These are phyloP conservation scores for Myotis davidii DNA, from an alignment of 2,113 vertebrate species.

Conservation along the genomic window DNA sequence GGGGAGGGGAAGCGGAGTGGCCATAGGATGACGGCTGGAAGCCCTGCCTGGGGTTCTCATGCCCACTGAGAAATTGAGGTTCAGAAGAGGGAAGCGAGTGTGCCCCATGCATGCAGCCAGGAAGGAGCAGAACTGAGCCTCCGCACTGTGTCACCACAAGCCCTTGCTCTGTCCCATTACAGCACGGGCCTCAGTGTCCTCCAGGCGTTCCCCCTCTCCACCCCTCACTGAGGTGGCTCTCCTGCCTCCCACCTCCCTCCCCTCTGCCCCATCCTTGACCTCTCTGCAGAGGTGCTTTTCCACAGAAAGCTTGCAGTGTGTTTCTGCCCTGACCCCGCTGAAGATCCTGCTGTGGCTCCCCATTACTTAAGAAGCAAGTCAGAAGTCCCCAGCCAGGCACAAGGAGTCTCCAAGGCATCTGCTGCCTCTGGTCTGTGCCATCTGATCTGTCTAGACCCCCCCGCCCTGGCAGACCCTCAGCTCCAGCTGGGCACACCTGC, in stretches of 20 bases:
- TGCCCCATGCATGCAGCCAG: background rate
- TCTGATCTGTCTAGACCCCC: background rate
- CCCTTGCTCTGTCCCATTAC: background rate
- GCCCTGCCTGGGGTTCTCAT: background rate
- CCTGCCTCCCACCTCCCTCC: background rate
- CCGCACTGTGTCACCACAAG: background rate
- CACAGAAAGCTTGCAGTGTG: background rate
- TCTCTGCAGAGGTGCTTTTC: background rate
- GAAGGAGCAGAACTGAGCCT: background rate
- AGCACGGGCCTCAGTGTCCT: background rate
- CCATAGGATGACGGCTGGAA: fast-evolving
- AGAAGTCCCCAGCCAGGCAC: background rate
- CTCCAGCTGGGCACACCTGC: background rate
- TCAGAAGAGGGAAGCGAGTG: background rate
- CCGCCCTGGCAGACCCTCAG: background rate
- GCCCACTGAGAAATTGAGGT: background rate
- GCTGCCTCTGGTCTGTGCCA: fast-evolving
- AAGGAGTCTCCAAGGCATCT: background rate
- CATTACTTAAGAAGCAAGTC: background rate
- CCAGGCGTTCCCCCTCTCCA: background rate
- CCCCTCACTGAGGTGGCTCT: background rate
- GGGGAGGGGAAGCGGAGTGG: background rate
- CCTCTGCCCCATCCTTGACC: background rate
- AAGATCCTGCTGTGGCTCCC: background rate
- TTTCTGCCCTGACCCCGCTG: background rate